Conservation (phyloP, 2,888 invertebrate species). For the Unio pictorum region DNA sequence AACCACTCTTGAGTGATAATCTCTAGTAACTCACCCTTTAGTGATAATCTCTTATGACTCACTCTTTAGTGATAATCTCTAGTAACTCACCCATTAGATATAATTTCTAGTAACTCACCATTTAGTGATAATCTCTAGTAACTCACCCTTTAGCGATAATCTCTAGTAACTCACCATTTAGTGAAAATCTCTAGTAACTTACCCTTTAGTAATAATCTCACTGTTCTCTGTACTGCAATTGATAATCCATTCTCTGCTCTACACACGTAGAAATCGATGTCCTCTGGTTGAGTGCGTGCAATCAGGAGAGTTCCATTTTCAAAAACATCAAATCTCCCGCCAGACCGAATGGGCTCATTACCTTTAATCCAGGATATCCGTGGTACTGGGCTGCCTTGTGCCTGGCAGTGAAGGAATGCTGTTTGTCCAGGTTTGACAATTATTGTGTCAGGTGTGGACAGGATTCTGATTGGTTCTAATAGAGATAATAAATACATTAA, state of each 20-base stretch:
- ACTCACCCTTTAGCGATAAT: too few species aligned
- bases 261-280: conserved; percentile 88
- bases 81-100: too few species aligned
- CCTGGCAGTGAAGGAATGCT: conserved; percentile 64
- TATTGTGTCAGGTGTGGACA: conserved; percentile 56
- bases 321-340: conserved; percentile 44
- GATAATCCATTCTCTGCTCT: conserved; percentile 85
- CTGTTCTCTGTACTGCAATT: conserved; percentile 78
- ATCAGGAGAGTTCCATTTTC: conserved; percentile 81
- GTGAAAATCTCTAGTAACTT: conserved; percentile 49
- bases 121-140: too few species aligned
- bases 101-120: too few species aligned
- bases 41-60: too few species aligned
- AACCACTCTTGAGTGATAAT: too few species aligned
- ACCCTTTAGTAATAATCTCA: conserved; percentile 85
- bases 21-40: too few species aligned
- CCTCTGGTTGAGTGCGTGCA: conserved; percentile 77
- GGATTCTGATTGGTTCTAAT: conserved; percentile 58
- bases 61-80: too few species aligned
- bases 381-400: conserved; percentile 59
- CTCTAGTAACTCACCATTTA: too few species aligned
- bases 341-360: conserved; percentile 32
- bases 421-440: conserved; percentile 54
- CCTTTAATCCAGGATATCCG: conserved; percentile 56
- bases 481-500: not conserved